Evolutionary conservation across 1,140 invertebrate species (phyloP), one percentile per base, ranked within the genome.

Genomic region (Trichonephila clavata): DNA sequence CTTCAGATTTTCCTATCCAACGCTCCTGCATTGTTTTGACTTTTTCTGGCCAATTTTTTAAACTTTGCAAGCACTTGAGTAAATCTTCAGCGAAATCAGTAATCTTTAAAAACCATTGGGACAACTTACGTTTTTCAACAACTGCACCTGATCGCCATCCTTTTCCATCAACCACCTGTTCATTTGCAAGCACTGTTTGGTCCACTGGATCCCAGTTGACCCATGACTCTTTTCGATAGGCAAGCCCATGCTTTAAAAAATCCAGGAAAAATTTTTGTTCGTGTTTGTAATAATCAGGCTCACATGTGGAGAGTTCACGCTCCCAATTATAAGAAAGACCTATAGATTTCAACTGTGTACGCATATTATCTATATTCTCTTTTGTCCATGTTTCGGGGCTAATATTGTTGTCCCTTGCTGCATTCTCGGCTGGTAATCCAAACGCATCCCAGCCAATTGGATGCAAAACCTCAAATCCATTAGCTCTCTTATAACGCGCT

Each of bases 51-150:
- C 80, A 83, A 39, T 14, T 14, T 43, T 32, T 16, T 1, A 57
- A 39, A 27, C 20, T 21, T 27, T 39, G 18, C 8, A 86, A 20
- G 24, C 59, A 43, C 21, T 86, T 13, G 20, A 61, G 27, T 18
- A 86, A n/a, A 4, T 43, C 16, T 10, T 86, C 84, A 7, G 84
- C 84, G 24, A 60, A 86, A 24, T 14, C 50, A 50, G 84, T 86
- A 39, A 86, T 86, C 24, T 86, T 86, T n/a, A 86, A 20, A 10
- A 61, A 24, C 84, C 84, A 86, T 39, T 86, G 84, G 21, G 24
- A 18, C 1, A 86, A 16, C 20, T 27, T 16, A 13, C n/a, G 10
- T 24, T 27, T 60, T 16, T 27, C 84, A 39, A 86, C 59, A 16
- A 20, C 21, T 6, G 24, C 24, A 27, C 27, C 57, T 16, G 16